Conservation (phyloP, 2,797 vertebrate species). For the Eutrigla gurnardus region DNA sequence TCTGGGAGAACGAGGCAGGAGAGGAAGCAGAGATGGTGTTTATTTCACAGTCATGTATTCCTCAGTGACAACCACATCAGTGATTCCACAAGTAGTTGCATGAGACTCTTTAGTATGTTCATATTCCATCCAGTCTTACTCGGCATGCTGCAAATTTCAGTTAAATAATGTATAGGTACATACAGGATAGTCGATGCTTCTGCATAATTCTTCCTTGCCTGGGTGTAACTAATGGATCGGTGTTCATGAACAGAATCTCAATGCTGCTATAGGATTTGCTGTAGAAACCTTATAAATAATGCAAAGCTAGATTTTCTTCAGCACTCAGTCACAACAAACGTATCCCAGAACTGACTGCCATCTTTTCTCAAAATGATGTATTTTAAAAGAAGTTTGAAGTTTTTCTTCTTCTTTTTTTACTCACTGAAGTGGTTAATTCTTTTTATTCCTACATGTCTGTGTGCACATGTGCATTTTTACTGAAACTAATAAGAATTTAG, state of each 20-base stretch:
- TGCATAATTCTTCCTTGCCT: conserved; percentile 15
- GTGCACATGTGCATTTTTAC: conserved; percentile 24
- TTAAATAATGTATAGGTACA: background rate
- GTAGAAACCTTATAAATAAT: conserved; percentile 31
- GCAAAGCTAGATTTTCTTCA: conserved; percentile 11
- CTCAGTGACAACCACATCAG: conserved; percentile 24
- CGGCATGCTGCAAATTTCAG: conserved; percentile 14
- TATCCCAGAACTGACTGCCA: background rate
- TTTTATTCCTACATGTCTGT: conserved; percentile 33
- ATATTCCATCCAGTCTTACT: conserved; percentile 54
- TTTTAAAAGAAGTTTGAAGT: background rate
- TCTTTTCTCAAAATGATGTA: conserved; percentile 1
- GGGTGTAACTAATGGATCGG: conserved; percentile 24
- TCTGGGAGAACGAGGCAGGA: conserved; percentile 4
- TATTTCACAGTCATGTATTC: conserved; percentile 23
- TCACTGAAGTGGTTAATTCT: conserved; percentile 8
- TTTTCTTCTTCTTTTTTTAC: conserved; percentile 8
- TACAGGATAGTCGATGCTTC: conserved; percentile 11
- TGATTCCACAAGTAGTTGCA: conserved; percentile 42
- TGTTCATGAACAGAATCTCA: conserved; percentile 29
- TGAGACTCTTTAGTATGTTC: conserved; percentile 18
- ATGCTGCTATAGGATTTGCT: conserved; percentile 13
- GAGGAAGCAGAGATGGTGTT: conserved; percentile 14
- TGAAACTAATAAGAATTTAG: conserved; percentile 8
- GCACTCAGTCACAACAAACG: conserved; percentile 4